Conservation (phyloP, 1,140 invertebrate species). For the Bombus impatiens region DNA sequence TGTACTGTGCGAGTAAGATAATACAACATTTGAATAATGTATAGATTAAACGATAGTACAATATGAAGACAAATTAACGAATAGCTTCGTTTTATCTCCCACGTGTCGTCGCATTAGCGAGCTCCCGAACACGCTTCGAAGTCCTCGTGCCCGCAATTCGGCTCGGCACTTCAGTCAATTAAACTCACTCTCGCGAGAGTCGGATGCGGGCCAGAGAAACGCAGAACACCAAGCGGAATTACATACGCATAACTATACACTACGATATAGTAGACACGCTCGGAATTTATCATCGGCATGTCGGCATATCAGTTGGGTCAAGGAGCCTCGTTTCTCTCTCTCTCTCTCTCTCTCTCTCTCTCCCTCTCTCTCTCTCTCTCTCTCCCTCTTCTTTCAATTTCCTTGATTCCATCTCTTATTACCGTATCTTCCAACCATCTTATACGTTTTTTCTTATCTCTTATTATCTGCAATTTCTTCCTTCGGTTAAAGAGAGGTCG, state of each 20-base stretch:
- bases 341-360: background rate
- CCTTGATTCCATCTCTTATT: background rate
- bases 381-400: background rate
- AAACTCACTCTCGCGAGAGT: slow-evolving; percentile 54
- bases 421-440: background rate
- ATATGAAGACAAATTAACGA: background rate
- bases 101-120: slow-evolving; percentile 20
- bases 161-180: slow-evolving; percentile 61
- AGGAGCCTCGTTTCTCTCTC: background rate
- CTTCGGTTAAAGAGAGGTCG: background rate
- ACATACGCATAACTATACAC: background rate
- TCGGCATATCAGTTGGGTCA: slow-evolving; percentile 10
- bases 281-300: slow-evolving; percentile 21
- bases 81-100: background rate
- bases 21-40: background rate
- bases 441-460: background rate
- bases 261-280: background rate
- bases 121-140: background rate
- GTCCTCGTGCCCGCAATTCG: slow-evolving; percentile 19
- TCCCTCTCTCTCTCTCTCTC: background rate
- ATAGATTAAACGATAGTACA: background rate
- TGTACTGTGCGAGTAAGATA: background rate
- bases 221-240: background rate
- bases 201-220: slow-evolving; percentile 22
- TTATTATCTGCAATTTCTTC: background rate